Conservation (phyloP, 2,797 vertebrate species). For the Cuniculus paca region DNA sequence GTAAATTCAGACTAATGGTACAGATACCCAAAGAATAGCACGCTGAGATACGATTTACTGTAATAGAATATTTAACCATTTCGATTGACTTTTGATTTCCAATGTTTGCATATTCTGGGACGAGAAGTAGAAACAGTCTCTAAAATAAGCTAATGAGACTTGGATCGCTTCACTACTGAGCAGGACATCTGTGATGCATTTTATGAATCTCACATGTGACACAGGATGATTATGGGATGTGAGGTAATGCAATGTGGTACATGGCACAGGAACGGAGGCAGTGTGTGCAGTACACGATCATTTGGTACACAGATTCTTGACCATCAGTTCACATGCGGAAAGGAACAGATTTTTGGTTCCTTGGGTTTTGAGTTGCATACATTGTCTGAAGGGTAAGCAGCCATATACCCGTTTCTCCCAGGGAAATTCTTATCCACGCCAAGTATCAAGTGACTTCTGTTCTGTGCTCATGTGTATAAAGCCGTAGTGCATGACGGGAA, state of each 20-base stretch:
- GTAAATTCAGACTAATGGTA: conserved; percentile 63
- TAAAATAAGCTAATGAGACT: conserved; percentile 83
- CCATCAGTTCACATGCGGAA: conserved; percentile 73
- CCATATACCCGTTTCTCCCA: conserved; percentile 20
- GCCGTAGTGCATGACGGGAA: neutral
- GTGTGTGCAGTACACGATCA: conserved; percentile 82
- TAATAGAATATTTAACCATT: conserved; percentile 74
- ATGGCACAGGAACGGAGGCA: conserved; percentile 82
- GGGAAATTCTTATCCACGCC: conserved; percentile 53
- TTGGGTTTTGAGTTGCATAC: conserved; percentile 61
- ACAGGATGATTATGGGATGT: conserved; percentile 84
- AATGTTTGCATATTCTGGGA: conserved; percentile 75
- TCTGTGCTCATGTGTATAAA: neutral
- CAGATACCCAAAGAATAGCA: conserved; percentile 72
- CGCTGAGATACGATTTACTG: conserved; percentile 72
- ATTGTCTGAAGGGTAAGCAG: conserved; percentile 67
- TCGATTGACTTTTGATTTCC: conserved; percentile 78
- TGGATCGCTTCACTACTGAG: conserved; percentile 78
- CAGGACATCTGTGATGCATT: conserved; percentile 82
- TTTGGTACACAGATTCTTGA: conserved; percentile 78
- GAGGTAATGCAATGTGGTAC: conserved; percentile 86
- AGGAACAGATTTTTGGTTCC: conserved; percentile 75
- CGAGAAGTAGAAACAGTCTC: conserved; percentile 80
- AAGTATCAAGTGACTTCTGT: conserved; percentile 1
- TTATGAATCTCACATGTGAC: conserved; percentile 83